phyloP scores from a whole-genome alignment of 2,113 vertebrate species.

The Trogon melanurus region DNA sequence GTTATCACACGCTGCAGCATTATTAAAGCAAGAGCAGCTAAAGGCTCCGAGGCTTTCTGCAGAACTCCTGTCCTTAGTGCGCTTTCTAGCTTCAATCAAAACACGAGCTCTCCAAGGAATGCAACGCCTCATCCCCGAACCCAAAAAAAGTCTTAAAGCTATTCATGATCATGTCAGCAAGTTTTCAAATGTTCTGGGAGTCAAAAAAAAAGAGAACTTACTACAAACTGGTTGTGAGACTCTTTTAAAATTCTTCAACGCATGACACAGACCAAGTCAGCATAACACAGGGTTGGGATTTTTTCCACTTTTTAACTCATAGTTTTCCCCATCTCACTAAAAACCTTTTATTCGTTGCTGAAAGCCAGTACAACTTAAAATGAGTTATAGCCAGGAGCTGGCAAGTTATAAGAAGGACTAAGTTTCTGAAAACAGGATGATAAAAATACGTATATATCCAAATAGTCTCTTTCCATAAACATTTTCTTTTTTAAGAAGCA shows the following conservation, averaged over 20 bases:
- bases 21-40: background rate
- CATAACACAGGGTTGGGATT: rapidly evolving
- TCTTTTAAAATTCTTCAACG: background rate
- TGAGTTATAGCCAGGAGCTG: background rate
- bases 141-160: background rate
- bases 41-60: background rate
- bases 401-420: background rate
- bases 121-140: background rate
- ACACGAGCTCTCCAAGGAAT: background rate
- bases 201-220: background rate
- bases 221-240: background rate
- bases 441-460: background rate
- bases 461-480: background rate
- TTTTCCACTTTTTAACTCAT: background rate
- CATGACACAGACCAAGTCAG: background rate
- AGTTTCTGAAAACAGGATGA: background rate
- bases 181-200: background rate
- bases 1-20: background rate
- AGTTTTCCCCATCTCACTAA: background rate
- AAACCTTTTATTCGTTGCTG: background rate
- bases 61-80: background rate
- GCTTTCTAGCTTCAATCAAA: background rate
- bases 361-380: background rate
- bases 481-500: background rate
- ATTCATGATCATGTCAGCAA: background rate